phyloP scores from a whole-genome alignment of 2,797 vertebrate species.

The Adelosebastes latens region DNA sequence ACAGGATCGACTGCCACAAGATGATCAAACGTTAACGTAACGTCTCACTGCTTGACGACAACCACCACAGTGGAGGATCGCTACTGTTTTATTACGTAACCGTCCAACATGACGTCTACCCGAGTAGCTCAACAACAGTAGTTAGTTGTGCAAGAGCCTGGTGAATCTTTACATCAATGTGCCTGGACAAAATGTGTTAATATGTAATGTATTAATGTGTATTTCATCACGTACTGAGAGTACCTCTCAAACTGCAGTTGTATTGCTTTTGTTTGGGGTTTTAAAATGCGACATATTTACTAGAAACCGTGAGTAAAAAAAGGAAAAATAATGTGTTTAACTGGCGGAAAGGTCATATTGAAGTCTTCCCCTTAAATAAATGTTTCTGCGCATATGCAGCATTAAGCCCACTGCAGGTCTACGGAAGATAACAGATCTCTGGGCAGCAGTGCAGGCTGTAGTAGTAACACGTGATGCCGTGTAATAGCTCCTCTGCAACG shows the following conservation, averaged over 20 bases:
- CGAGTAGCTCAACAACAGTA: neutral
- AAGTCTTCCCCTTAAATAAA: neutral
- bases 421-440: neutral
- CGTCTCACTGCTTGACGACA: neutral
- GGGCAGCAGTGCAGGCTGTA: constrained; percentile 23
- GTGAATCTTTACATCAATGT: neutral
- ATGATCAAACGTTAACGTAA: neutral
- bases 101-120: neutral
- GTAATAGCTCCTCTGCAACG: constrained; percentile 43
- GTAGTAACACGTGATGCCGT: constrained; percentile 60
- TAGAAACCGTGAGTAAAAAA: neutral
- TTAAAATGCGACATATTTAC: neutral
- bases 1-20: neutral
- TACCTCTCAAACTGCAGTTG: neutral
- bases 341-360: neutral
- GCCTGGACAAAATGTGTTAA: neutral
- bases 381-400: constrained; percentile 5
- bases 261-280: neutral
- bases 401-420: neutral
- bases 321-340: neutral
- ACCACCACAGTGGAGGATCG: neutral
- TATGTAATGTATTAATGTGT: too few species aligned
- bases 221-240: neutral
- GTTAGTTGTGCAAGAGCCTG: constrained; percentile 6
- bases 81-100: constrained; percentile 50